These are phyloP conservation scores for Lineus longissimus DNA, from an alignment of 1,140 invertebrate genomes.

Conservation along the genomic window DNA sequence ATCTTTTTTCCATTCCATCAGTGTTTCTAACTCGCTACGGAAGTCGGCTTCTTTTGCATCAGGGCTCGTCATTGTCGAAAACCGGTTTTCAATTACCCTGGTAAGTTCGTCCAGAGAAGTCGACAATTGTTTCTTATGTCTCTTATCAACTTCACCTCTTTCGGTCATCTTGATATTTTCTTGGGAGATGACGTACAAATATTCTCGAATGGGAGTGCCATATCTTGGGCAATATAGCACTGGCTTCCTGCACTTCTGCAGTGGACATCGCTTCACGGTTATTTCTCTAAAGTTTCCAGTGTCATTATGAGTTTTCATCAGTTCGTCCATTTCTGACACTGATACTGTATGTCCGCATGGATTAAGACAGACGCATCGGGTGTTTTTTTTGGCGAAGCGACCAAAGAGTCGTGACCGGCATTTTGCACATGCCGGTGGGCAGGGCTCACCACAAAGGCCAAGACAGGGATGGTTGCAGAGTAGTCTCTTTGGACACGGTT, in stretches of 20 bases:
- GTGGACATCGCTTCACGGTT: background rate
- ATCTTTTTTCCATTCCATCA: no score
- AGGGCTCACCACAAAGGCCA: conserved; percentile 14
- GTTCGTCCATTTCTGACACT: background rate
- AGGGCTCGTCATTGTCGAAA: no score
- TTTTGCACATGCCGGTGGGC: conserved; percentile 1
- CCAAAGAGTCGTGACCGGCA: background rate
- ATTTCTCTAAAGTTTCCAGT: background rate
- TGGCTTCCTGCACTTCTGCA: background rate
- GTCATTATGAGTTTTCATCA: background rate
- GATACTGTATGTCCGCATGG: background rate
- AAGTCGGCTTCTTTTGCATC: no score
- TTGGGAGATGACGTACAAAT: no score
- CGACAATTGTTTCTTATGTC: no score
- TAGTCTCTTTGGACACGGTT: conserved; percentile 4
- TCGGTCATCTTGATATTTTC: no score
- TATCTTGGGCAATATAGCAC: background rate
- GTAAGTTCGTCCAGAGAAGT: no score
- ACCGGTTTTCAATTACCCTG: no score
- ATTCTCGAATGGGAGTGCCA: background rate
- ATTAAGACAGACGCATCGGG: background rate
- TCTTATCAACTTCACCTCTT: no score
- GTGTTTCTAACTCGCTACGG: no score
- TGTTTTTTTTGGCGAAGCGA: background rate
- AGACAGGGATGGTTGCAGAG: conserved; percentile 20